Evolutionary conservation across 2,888 invertebrate species (phyloP).

Genomic region (Biston stratarius): DNA sequence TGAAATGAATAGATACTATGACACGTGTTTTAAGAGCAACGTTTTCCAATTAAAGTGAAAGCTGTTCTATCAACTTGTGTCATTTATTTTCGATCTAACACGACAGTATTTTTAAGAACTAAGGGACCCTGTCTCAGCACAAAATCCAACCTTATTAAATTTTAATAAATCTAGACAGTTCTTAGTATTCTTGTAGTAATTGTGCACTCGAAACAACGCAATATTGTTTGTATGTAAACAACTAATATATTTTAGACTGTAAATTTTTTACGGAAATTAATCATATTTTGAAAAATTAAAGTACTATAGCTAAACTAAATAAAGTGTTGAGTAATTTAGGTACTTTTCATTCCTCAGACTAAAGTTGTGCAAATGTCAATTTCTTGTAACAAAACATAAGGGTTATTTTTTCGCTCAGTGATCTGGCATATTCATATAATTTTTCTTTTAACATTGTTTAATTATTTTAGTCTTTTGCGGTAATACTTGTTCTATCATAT

Average conservation of each 20-base stretch:
- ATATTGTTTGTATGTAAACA: slow-evolving; percentile 33
- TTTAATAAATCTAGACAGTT: slow-evolving; percentile 49
- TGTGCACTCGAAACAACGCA: slow-evolving; percentile 45
- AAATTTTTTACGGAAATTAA: background rate
- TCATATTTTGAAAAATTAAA: slow-evolving; percentile 12
- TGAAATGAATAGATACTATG: too few relatives aligned
- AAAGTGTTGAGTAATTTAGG: background rate
- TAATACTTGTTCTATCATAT: too few relatives aligned
- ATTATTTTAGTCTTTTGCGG: too few relatives aligned
- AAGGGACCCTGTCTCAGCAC: slow-evolving; percentile 77
- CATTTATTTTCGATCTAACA: slow-evolving; percentile 19
- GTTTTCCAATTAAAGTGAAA: too few relatives aligned
- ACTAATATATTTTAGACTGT: background rate
- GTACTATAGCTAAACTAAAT: background rate
- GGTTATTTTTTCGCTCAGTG: slow-evolving; percentile 23
- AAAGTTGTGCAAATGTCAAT: slow-evolving; percentile 70
- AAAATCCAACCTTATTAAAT: slow-evolving; percentile 56
- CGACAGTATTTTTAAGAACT: slow-evolving; percentile 48
- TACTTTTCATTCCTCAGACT: slow-evolving; percentile 1
- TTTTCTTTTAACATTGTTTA: background rate
- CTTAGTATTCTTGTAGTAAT: slow-evolving; percentile 43
- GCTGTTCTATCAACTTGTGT: background rate
- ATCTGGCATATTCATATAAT: background rate
- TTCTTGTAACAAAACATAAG: slow-evolving; percentile 43
- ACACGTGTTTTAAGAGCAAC: too few relatives aligned